A percentile compares a stretch with the other conserved stretches of the same genome.
Conservation (phyloP, 2,888 invertebrate species). For the Lasius platythorax region DNA sequence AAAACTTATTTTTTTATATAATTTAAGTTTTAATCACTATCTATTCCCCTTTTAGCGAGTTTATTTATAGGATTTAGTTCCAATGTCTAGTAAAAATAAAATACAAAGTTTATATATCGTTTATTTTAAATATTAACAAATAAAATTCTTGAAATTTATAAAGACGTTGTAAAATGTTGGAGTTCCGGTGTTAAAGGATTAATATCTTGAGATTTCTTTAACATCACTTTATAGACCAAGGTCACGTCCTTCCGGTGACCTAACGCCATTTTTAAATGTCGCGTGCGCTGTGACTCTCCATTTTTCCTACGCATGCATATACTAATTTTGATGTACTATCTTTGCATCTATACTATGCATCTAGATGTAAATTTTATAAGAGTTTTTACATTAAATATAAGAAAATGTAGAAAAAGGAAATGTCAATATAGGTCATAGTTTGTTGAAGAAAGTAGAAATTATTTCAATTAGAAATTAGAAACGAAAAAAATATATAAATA, state of each 20-base stretch:
- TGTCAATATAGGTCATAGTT: constrained; percentile 31
- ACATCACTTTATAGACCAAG: constrained; percentile 47
- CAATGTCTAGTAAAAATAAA: background rate
- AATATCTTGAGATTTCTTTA: constrained; percentile 40
- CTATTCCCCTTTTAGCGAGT: background rate
- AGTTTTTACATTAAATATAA: constrained; percentile 22
- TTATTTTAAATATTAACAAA: constrained; percentile 4
- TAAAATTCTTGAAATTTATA: background rate
- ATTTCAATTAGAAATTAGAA: background rate
- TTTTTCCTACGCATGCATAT: constrained; percentile 46
- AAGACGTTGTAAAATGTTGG: background rate
- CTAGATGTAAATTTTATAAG: constrained; percentile 20
- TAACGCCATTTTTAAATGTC: constrained; percentile 56
- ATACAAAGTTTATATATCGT: background rate
- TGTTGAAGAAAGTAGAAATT: constrained; percentile 10
- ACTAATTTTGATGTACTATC: constrained; percentile 26
- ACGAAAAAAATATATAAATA: background rate
- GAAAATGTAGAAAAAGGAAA: constrained; percentile 24
- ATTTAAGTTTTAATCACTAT: background rate
- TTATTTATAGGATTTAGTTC: background rate
- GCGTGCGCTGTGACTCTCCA: constrained; percentile 38
- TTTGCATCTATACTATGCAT: constrained; percentile 1
- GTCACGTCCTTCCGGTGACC: constrained; percentile 48
- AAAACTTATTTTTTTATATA: background rate
- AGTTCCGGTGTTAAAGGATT: constrained; percentile 27